Percentiles rank a stretch among this genome's conserved stretches.
These are phyloP conservation scores for Wiebesia pumilae DNA, from an alignment of 1,140 invertebrate genomes.

Conservation along the genomic window DNA sequence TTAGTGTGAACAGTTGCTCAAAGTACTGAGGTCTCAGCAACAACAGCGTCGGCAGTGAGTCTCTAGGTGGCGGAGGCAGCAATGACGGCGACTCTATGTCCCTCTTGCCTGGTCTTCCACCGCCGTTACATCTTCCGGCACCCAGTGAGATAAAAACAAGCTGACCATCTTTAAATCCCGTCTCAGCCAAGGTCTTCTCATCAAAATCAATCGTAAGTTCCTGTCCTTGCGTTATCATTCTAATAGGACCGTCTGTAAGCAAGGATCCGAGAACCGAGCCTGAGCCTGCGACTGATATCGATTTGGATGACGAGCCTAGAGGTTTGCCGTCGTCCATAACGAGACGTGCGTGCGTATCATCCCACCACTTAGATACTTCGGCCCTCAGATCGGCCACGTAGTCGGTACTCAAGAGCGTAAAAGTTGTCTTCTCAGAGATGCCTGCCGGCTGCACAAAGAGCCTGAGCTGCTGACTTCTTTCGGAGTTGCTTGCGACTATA, in stretches of 20 bases:
- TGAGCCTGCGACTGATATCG: constrained; percentile 50
- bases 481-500: constrained; percentile 78
- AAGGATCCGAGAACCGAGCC: constrained; percentile 77
- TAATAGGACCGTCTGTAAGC: constrained; percentile 86
- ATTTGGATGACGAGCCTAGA: constrained; percentile 45
- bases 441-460: constrained; percentile 91
- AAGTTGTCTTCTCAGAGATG: constrained; percentile 84
- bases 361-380: constrained; percentile 95
- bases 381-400: constrained; percentile 92
- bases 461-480: constrained; percentile 79
- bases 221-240: constrained; percentile 95
- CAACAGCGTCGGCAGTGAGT: constrained; percentile 89
- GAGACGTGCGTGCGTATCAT: constrained; percentile 73
- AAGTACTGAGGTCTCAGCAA: constrained; percentile 91
- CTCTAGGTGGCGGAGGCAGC: constrained; percentile 85
- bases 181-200: constrained; percentile 90
- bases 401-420: constrained; percentile 87
- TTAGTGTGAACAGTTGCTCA: constrained; percentile 90
- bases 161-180: constrained; percentile 93
- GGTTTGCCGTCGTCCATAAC: constrained; percentile 31
- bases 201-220: constrained; percentile 95
- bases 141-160: constrained; percentile 93
- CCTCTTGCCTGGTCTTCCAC: constrained; percentile 78
- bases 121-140: constrained; percentile 81
- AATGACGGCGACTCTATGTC: constrained; percentile 85